These are phyloP conservation scores for Halocaridina rubra DNA, from an alignment of 2,888 invertebrate species.

Conservation along the genomic window DNA sequence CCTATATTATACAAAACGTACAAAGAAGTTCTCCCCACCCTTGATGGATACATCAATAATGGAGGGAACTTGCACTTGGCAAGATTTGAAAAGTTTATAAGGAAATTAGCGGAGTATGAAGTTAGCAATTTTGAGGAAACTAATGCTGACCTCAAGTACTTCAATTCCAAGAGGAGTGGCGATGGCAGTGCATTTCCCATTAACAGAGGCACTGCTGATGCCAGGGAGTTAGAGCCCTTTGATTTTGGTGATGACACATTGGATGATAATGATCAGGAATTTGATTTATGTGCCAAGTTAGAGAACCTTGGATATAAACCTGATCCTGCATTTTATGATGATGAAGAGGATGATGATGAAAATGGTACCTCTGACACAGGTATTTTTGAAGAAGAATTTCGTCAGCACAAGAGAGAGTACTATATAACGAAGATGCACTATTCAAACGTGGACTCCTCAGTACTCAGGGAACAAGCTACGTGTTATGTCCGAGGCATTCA, in stretches of 20 bases:
- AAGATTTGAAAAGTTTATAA: slow-evolving; percentile 88
- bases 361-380: slow-evolving; percentile 40
- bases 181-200: slow-evolving; percentile 29
- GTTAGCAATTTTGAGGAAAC: slow-evolving; percentile 77
- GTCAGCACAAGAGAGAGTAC: slow-evolving; percentile 87
- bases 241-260: slow-evolving; percentile 67
- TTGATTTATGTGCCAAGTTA: slow-evolving; percentile 18
- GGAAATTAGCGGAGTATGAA: slow-evolving; percentile 79
- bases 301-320: not conserved
- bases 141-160: slow-evolving; percentile 84
- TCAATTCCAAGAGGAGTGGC: slow-evolving; percentile 77
- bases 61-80: slow-evolving; percentile 83
- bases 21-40: slow-evolving; percentile 83
- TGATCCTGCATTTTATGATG: slow-evolving; percentile 65
- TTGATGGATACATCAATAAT: slow-evolving; percentile 95
- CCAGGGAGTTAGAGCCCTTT: slow-evolving; percentile 29
- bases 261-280: slow-evolving; percentile 65
- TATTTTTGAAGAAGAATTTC: slow-evolving; percentile 77
- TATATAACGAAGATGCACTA: slow-evolving; percentile 91
- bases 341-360: slow-evolving; percentile 69
- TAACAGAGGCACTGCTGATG: slow-evolving; percentile 9
- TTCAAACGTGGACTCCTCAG: slow-evolving; percentile 75
- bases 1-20: slow-evolving; percentile 89
- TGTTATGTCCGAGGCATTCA: slow-evolving; percentile 93
- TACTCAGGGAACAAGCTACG: slow-evolving; percentile 83